phyloP scores from a whole-genome alignment of 1,140 invertebrate genomes.

The Lutraria rhynchaena region DNA sequence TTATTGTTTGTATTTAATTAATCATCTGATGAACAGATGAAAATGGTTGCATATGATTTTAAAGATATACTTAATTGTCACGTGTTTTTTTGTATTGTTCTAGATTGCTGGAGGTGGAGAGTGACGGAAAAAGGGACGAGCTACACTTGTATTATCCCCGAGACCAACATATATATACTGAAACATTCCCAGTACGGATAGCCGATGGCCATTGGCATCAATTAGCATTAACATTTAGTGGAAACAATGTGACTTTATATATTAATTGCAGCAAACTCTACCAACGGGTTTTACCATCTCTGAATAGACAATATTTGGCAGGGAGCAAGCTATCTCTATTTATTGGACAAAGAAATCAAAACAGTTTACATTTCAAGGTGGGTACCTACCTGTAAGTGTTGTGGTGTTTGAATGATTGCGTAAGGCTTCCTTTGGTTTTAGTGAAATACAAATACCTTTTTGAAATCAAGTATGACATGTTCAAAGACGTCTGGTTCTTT shows the following conservation, averaged over 20 bases:
- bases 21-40: too few relatives aligned
- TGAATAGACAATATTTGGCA: conserved; percentile 84
- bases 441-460: too few relatives aligned
- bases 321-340: conserved; percentile 86
- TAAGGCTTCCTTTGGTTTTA: too few relatives aligned
- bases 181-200: conserved; percentile 93
- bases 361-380: conserved; percentile 94
- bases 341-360: conserved; percentile 93
- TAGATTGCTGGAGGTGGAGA: conserved; percentile 95
- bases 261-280: conserved; percentile 94
- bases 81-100: conserved; percentile 59
- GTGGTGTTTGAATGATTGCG: too few relatives aligned
- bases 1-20: too few relatives aligned
- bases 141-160: conserved; percentile 85
- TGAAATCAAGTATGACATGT: too few relatives aligned
- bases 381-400: too few relatives aligned
- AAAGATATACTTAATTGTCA: too few relatives aligned
- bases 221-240: conserved; percentile 91
- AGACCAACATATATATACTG: conserved; percentile 86
- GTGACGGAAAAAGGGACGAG: conserved; percentile 93
- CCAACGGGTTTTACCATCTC: conserved; percentile 87
- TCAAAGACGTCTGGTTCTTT: too few relatives aligned
- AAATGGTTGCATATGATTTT: not conserved
- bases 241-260: conserved; percentile 90
- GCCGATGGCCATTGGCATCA: conserved; percentile 94